These are phyloP conservation scores for Diachrysia chrysitis DNA, from an alignment of 2,888 invertebrate species.

Conservation along the genomic window DNA sequence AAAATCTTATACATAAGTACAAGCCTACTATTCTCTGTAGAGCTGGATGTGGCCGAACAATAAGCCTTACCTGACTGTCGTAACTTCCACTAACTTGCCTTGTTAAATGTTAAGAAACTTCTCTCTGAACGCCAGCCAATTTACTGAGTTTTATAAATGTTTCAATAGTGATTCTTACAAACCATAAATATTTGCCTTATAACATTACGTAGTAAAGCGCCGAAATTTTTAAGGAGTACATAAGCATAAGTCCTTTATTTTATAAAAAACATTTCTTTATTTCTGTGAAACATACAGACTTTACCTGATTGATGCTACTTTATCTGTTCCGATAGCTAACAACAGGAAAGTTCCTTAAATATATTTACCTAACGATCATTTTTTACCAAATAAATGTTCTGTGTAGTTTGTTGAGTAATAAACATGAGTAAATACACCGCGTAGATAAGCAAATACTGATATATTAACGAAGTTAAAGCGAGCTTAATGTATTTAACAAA, in stretches of 20 bases:
- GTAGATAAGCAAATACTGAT: not conserved
- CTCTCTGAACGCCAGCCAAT: slow-evolving; percentile 44
- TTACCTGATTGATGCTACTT: too few relatives aligned
- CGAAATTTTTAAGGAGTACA: not conserved
- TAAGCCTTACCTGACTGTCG: slow-evolving; percentile 46
- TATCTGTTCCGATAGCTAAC: too few relatives aligned
- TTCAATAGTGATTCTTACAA: slow-evolving; percentile 40
- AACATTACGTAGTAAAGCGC: not conserved
- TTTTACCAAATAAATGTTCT: not conserved
- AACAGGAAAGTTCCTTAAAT: too few relatives aligned
- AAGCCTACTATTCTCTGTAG: not conserved
- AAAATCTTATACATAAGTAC: too few relatives aligned
- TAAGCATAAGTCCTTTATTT: not conserved
- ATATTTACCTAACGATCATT: not conserved
- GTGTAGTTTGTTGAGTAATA: not conserved
- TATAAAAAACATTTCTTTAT: too few relatives aligned
- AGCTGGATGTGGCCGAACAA: slow-evolving; percentile 20
- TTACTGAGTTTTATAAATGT: slow-evolving; percentile 52
- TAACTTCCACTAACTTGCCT: slow-evolving; percentile 53
- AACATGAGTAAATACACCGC: not conserved
- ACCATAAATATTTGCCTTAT: slow-evolving; percentile 18
- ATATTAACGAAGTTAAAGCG: not conserved
- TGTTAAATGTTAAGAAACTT: slow-evolving; percentile 57
- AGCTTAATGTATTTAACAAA: not conserved
- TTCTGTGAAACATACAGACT: too few relatives aligned